Evolutionary conservation across 2,113 vertebrate genomes (phyloP), one percentile per base, ranked within the genome.

Genomic region (Cyrtonyx montezumae): DNA sequence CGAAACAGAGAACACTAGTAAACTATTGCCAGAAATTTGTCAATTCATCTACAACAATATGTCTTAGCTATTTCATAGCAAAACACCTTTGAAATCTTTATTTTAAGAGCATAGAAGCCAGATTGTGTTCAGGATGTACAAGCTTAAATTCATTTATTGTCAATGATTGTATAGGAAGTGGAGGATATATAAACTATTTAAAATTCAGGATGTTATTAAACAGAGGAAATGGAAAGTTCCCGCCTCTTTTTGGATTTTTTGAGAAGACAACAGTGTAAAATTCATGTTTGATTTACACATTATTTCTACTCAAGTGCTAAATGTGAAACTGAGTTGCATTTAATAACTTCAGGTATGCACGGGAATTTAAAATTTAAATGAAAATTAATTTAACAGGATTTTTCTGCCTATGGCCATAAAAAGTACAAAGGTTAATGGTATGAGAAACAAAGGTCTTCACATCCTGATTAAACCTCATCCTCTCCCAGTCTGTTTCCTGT

Each of bases 191-290:
- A 62, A 74, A 78, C 43, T 79, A 28, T 83, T 80, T 77, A 69
- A 70, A 89, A 51, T 78, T 83, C 84, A 93, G 84, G 79, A 80
- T 94, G 82, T 83, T 85, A 71, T 85, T 94, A 94, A 78, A 92
- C 2, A 89, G 79, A 94, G 93, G 93, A 94, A 96, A 78, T 80
- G 65, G 81, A 69, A 95, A 95, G 87, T 66, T 85, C n/a, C 48
- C 48, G 87, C 36, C 45, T 87, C n/a, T 53, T 46, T 79, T 42
- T 40, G 40, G 56, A 71, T 48, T 34, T 76, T 86, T 59, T 53
- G 51, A 53, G 25, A 53, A 30, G 26, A 9, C 51, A 30, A n/a
- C 22, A 40, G 36, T 22, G 53, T 40, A 84, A 89, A 87, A 68
- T 22, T 13, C 36, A 85, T 51, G n/a, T 86, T 77, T 83, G 46